These are phyloP conservation scores for Spizaetus ornatus DNA, from an alignment of 2,113 vertebrate genomes.

Conservation along the genomic window DNA sequence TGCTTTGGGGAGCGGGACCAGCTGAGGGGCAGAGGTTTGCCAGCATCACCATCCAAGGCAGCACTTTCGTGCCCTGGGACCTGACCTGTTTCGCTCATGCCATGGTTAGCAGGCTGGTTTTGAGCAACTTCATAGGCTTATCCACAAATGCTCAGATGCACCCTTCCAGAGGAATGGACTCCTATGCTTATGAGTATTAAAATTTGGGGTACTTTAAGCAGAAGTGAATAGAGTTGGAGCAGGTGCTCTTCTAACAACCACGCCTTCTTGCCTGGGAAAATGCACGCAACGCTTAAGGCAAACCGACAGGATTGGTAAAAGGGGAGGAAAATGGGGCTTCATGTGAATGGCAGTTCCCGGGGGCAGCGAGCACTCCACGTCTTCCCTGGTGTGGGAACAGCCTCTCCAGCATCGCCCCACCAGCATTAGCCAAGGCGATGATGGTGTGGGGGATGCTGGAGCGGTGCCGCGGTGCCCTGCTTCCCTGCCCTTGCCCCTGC, in stretches of 20 bases:
- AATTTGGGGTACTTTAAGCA: neutral
- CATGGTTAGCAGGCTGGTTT: accelerated
- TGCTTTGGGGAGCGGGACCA: neutral
- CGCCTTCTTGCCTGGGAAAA: neutral
- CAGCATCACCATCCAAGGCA: neutral
- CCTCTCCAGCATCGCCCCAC: too few species aligned
- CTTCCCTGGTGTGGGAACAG: too few species aligned
- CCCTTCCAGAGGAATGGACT: neutral
- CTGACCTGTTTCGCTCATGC: accelerated
- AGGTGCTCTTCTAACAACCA: accelerated
- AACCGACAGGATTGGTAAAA: neutral
- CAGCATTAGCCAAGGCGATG: too few species aligned
- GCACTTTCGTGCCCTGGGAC: neutral
- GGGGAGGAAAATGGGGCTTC: neutral
- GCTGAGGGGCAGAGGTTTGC: neutral
- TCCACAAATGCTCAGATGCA: neutral
- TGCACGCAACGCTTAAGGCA: accelerated
- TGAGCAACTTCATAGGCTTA: neutral
- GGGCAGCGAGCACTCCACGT: neutral
- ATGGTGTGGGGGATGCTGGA: neutral
- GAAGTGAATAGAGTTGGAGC: neutral
- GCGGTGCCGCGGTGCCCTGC: too few species aligned
- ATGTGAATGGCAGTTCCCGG: accelerated
- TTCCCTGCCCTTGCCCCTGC: neutral
- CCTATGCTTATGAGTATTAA: accelerated